A percentile compares a stretch with the other conserved stretches of the same genome.
These are phyloP conservation scores for Cybosia mesomella DNA, from an alignment of 2,888 invertebrate species.

Conservation along the genomic window DNA sequence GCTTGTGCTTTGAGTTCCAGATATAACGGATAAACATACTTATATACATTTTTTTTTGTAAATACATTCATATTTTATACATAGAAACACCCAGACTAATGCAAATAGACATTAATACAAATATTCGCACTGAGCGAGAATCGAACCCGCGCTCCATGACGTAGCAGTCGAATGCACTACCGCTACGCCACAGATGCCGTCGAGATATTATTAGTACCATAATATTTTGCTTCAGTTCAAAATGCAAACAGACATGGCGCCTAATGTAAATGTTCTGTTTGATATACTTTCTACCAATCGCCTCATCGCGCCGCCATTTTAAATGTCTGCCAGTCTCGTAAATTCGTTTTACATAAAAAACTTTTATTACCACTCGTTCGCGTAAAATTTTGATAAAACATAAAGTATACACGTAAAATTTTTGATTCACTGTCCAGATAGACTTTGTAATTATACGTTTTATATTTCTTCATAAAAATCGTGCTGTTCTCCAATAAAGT, in stretches of 20 bases:
- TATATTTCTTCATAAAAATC: conserved; percentile 28
- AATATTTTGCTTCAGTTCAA: background rate
- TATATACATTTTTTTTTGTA: too few relatives aligned
- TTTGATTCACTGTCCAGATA: conserved; percentile 53
- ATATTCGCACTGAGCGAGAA: too few relatives aligned
- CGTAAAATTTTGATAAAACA: conserved; percentile 54
- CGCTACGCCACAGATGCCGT: too few relatives aligned
- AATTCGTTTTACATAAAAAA: conserved; percentile 49
- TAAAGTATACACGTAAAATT: conserved; percentile 50
- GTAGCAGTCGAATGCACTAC: too few relatives aligned
- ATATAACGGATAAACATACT: too few relatives aligned
- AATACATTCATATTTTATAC: too few relatives aligned
- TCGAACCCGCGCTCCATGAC: too few relatives aligned
- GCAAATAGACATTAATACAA: too few relatives aligned
- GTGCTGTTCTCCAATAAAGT: conserved; percentile 11
- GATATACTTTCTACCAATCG: conserved; percentile 23
- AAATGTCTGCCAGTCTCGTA: conserved; percentile 24
- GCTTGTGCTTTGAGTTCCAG: too few relatives aligned
- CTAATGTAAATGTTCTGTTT: conserved; percentile 19
- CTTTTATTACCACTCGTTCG: conserved; percentile 46
- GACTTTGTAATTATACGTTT: conserved; percentile 50
- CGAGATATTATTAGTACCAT: background rate
- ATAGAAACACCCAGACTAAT: too few relatives aligned
- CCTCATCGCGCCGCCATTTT: conserved; percentile 21
- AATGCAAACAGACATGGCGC: background rate